A percentile compares a stretch with the other conserved stretches of the same genome.
phyloP scores from a whole-genome alignment of 2,888 invertebrate species.

The Drosophila meridionalis region DNA sequence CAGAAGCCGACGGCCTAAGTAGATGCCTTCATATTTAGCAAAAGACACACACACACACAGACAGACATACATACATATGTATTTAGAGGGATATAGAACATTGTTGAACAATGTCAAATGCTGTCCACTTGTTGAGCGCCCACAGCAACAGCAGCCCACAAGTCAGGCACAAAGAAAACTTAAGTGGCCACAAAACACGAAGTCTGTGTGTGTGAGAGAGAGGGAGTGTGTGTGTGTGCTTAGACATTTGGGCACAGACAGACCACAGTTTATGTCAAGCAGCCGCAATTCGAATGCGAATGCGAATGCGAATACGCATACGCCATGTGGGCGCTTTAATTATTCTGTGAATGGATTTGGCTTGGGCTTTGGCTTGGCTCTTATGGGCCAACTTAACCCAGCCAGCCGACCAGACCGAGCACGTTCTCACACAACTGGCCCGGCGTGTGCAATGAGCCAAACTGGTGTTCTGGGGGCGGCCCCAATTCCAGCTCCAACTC shows the following conservation, averaged over 20 bases:
- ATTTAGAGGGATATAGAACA: slow-evolving; percentile 40
- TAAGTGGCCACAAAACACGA: slow-evolving; percentile 70
- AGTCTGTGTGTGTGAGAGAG: background rate
- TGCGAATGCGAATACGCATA: slow-evolving; percentile 69
- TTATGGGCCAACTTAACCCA: slow-evolving; percentile 61
- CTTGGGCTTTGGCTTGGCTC: slow-evolving; percentile 39
- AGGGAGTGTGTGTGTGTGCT: slow-evolving; percentile 11
- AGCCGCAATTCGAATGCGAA: slow-evolving; percentile 58
- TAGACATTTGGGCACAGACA: slow-evolving; percentile 17
- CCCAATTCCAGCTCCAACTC: slow-evolving; percentile 14
- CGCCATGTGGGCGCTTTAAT: slow-evolving; percentile 72
- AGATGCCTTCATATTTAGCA: slow-evolving; percentile 44
- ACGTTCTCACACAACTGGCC: slow-evolving; percentile 52
- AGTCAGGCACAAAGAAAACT: slow-evolving; percentile 75
- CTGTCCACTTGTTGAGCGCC: slow-evolving; percentile 71
- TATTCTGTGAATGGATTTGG: slow-evolving; percentile 51
- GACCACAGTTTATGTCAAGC: slow-evolving; percentile 20
- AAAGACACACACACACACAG: slow-evolving; percentile 8
- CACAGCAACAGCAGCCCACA: slow-evolving; percentile 44
- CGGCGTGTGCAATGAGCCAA: slow-evolving; percentile 70
- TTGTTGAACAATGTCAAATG: slow-evolving; percentile 70
- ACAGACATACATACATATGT: background rate
- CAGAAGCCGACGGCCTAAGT: slow-evolving; percentile 51
- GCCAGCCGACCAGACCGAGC: slow-evolving; percentile 47
- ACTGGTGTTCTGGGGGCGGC: slow-evolving; percentile 52